Evolutionary conservation across 2,888 invertebrate species (phyloP).

Genomic region (Papilio gigon): DNA sequence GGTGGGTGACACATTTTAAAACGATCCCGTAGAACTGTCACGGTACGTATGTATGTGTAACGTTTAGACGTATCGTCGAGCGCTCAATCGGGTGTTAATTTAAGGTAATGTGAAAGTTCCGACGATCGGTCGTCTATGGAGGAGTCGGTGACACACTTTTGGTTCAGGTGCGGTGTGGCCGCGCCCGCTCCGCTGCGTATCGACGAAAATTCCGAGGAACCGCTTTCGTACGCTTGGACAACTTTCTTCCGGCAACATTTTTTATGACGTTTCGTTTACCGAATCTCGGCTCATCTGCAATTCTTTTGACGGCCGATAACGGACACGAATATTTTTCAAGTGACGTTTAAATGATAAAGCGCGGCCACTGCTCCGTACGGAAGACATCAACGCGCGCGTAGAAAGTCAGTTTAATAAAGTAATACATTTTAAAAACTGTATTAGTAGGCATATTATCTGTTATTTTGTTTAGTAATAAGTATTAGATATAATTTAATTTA

Average conservation of each 20-base stretch:
- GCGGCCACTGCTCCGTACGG: conserved; percentile 54
- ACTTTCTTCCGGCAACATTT: conserved; percentile 71
- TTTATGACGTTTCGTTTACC: conserved; percentile 49
- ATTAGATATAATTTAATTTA: no score
- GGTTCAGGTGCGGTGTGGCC: conserved; percentile 79
- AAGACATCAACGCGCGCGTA: conserved; percentile 77
- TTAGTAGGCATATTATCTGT: not conserved
- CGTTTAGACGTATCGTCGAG: conserved; percentile 55
- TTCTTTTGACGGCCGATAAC: conserved; percentile 36
- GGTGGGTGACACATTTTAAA: conserved; percentile 60
- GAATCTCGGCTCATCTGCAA: conserved; percentile 46
- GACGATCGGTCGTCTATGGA: conserved; percentile 73
- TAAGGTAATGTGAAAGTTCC: conserved; percentile 81
- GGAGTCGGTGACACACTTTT: conserved; percentile 81
- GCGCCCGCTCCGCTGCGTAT: conserved; percentile 71
- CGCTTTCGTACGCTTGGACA: conserved; percentile 70
- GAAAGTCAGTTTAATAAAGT: conserved; percentile 29
- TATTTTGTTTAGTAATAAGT: not conserved
- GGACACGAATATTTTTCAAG: conserved; percentile 18
- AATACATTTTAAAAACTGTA: not conserved
- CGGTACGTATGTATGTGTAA: conserved; percentile 46
- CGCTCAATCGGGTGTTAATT: conserved; percentile 69
- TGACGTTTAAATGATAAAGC: conserved; percentile 46
- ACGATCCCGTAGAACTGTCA: conserved; percentile 40
- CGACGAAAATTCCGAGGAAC: conserved; percentile 77